Base-by-base conservation (phyloP, 2,797 vertebrate genomes). In the Sebastes trivittatus region DNA sequence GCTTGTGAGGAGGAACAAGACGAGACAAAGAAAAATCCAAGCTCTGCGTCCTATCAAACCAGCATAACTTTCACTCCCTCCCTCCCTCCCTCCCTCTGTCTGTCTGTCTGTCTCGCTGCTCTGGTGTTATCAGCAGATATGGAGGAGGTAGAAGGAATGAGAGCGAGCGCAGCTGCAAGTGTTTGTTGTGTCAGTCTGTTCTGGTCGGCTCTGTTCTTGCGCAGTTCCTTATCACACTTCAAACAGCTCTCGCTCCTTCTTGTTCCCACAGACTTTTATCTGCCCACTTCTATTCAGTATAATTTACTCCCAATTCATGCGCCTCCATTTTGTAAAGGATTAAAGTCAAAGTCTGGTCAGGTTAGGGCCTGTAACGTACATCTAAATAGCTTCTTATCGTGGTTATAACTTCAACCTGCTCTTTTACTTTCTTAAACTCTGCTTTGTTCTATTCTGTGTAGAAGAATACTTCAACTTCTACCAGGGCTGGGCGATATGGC, bases 181-280 rank as follows among this genome's bases (percentile, higher is more conserved):
- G 88, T 91, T 94, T 92, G 84, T 92, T 88, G 88, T 93, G 82
- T 91, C 91, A 89, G 88, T 85, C 89, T 62, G 88, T 76, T 86
- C 77, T 59, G 74, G 86, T 75, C 76, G 23, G 78, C 83, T 82
- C 81, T 52, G 68, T 71, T 92, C 84, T 59, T 56, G 77, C 59
- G 11, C 74, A 82, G 81, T 89, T 92, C 55, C 89, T 94, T 93
- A 94, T 95, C 94, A 32, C 83, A 85, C 87, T 92, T 90, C 86
- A 92, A 90, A 91, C 83, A 71, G 85, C 83, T 87, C 81, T 81
- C 16, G 79, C 88, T 89, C 72, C 54, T 11, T 84, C 87, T 36
- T 29, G 25, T 23, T 87, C 91, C 85, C 92, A 91, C 92, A 78
- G 72, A 77, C 77, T 80, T 78, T 72, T 85, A 75, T 78, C 61